Evolutionary conservation across 2,888 invertebrate genomes (phyloP), one percentile per base, ranked within the genome.

Genomic region (Cheilosia pagana): DNA sequence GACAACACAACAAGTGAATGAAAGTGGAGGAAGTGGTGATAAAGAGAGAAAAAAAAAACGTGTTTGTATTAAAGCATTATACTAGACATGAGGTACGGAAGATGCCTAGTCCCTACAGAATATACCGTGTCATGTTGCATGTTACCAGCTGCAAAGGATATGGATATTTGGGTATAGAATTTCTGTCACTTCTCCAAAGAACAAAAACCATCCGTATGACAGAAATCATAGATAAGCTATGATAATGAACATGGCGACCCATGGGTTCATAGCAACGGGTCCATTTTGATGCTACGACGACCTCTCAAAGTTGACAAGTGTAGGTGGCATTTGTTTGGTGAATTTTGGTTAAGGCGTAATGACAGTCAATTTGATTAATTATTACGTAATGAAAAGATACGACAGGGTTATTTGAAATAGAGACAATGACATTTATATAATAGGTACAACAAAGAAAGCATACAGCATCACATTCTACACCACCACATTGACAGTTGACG

Each of bases 1-100:
- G 81, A 85, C 75, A 81, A 81, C 75, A 85, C 85, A 85, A 85
- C 85, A 85, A 85, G 85, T 85, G 81, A 85, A 85, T 85, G 85
- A 81, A 85, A 81, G 75, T 81, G 65, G 67, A 76, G 67, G 81
- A 85, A 83, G 74, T 60, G 59, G 28, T 35, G 79, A 79, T 83
- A 70, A 72, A 78, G 52, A 74, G 63, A 65, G 19, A 52, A 53
- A 12, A 75, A 53, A 63, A 75, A 72, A 83, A 83, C 43, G 67
- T 63, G 68, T 71, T 77, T 71, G 65, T 78, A 55, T 79, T 63
- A 45, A 83, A 59, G 63, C 81, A 65, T 71, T 71, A 71, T 35
- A 10, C 35, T 35, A 35, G 35, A 10, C 35, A 35, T 35, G 63
- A 71, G 71, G 50, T 52, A 35, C n/a, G 39, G 21, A 19, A 14